A percentile compares a stretch with the other conserved stretches of the same genome.
These are phyloP conservation scores for Ianthella basta DNA, from an alignment of 37 sponge, comb jelly and placozoan species.

Conservation along the genomic window DNA sequence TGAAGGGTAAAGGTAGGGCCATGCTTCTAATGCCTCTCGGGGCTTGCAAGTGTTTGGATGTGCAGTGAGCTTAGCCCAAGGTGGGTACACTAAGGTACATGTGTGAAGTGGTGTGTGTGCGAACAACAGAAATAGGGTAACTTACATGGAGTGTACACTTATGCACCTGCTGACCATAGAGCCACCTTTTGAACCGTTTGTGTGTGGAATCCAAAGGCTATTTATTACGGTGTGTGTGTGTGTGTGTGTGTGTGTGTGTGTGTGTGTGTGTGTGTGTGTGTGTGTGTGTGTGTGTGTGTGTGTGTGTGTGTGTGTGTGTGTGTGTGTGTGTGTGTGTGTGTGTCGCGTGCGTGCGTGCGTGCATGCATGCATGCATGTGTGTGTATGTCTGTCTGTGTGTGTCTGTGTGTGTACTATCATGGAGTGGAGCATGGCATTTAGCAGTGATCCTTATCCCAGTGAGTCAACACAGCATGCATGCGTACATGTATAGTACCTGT, in stretches of 20 bases:
- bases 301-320: conserved; percentile 42
- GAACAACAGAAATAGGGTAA: neutral
- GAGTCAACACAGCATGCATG: too few species aligned
- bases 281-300: conserved; percentile 39
- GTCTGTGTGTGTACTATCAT: neutral
- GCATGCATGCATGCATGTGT: conserved; percentile 23
- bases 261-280: neutral
- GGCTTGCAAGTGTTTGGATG: too few species aligned
- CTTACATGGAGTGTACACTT: neutral
- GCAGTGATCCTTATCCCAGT: too few species aligned
- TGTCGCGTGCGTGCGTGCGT: conserved; percentile 27
- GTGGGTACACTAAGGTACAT: conserved; percentile 11
- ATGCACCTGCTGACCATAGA: too few species aligned
- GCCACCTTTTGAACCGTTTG: too few species aligned
- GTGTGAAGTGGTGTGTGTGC: neutral
- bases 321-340: conserved; percentile 46
- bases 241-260: conserved; percentile 38
- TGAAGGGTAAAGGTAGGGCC: too few species aligned
- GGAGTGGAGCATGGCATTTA: neutral
- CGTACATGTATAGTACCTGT: too few species aligned
- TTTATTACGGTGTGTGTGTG: too few species aligned
- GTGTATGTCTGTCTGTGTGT: conserved; percentile 21
- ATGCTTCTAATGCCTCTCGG: too few species aligned
- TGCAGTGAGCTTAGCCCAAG: too few species aligned
- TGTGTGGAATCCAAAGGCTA: too few species aligned